Base-by-base conservation (phyloP, 2,113 vertebrate genomes). In the Lucifuga dentata region DNA sequence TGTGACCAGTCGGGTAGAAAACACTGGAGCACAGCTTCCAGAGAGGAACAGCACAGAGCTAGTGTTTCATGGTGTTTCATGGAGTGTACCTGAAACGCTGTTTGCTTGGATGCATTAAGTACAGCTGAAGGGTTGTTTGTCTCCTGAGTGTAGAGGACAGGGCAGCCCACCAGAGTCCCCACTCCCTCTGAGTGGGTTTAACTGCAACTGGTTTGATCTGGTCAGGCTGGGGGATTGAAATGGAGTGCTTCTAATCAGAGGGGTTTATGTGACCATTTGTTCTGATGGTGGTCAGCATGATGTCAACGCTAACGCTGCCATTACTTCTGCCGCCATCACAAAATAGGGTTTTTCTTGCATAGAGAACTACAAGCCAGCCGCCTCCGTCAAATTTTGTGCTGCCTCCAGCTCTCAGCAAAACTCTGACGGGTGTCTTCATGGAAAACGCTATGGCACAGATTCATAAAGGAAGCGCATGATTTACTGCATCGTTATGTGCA, bases 21-120 rank as follows among this genome's bases (percentile, higher is more conserved):
- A 88, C 36, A 35, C 73, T 65, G 80, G 83, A 60, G 69, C 71
- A 71, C 73, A 59, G 63, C 66, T 82, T 76, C 73, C 66, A 49
- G 73, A 82, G 67, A 49, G 78, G 56, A 32, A 78, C 73, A 75
- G 78, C 62, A 70, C 50, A 67, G 72, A 45, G 65, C 71, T 73
- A 81, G 67, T 46, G 59, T 83, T n/a, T n/a, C n/a, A n/a, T n/a
- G n/a, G n/a, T n/a, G n/a, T n/a, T 89, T 86, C 75, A 78, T 58
- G 51, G 83, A 91, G 84, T 88, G 86, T 84, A 89, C 88, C 84
- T 89, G 86, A 83, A 89, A 91, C 76, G 63, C 70, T 86, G 85
- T 77, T 85, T 84, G 62, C n/a, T 87, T 88, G 84, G 88, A 64
- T 88, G 89, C 87, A 89, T 90, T 91, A 89, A 90, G 85, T 89